Evolutionary conservation across 1,140 invertebrate genomes (phyloP), one percentile per base, ranked within the genome.

Genomic region (Papilio aristodemus): DNA sequence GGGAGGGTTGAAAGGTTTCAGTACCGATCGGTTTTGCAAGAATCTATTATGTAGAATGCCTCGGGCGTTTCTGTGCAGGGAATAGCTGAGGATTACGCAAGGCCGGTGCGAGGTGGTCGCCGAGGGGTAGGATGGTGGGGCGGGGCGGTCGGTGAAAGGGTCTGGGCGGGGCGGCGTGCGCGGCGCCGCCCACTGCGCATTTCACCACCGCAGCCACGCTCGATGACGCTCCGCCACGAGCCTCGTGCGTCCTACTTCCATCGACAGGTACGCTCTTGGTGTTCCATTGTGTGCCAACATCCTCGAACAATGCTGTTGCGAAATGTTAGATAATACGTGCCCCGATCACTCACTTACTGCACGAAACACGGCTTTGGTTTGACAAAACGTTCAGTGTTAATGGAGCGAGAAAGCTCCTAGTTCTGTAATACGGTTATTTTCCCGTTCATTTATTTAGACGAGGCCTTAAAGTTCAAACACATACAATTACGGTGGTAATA

Each of bases 161-260:
- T 46, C 85, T 87, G 85, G 89, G 89, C 89, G 89, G 85, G 71
- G 82, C 89, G 80, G 84, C 87, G 86, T 89, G 88, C 77, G 58
- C 82, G 77, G 83, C 80, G 77, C 87, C 89, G 87, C 89, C 87
- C 80, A 87, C 83, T 77, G 68, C 69, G 63, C 86, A 88, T 91
- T 91, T 90, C 87, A 89, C 86, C 87, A 90, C 85, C 86, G 82
- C 76, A 71, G 73, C 69, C n/a, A n/a, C n/a, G n/a, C n/a, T n/a
- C 43, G 14, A 10, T 17, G 43, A 13, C 46, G 66, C 72, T 70
- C 72, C 71, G 76, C 84, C 81, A 82, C 80, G 84, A 74, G 82
- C 79, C 82, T 79, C 81, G 78, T 79, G 80, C 84, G 87, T 77
- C 87, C 88, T 89, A 90, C 87, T 89, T 90, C 84, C 77, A 67